Evolutionary conservation across 2,797 vertebrate species (phyloP), one percentile per base, ranked within the genome.

Genomic region (Karalla daura): DNA sequence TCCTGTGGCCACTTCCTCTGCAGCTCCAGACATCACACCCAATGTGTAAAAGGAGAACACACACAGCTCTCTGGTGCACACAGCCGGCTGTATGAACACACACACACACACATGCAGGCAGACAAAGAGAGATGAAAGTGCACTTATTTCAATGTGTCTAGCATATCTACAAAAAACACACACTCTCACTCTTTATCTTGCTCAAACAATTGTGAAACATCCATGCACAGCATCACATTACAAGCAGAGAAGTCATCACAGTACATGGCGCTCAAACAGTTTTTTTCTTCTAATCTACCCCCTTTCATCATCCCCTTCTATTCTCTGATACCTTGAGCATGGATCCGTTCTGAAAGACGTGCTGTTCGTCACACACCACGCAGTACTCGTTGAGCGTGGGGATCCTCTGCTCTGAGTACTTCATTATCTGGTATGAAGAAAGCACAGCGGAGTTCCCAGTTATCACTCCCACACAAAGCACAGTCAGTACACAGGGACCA

Each of bases 31-130:
- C 98, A 99, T 99, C 85, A 99, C 97, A 2, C 97, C 98, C 93
- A 99, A 89, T 0, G 98, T 98, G 93, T 98, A 98, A 91, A 99
- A 99, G 76, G 98, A 99, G 90, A 98, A 99, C 80, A 99, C 98
- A 0, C 98, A 99, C 73, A 99, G 93, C 74, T 99, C 97, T 65
- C 98, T 95, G 33, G 98, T 99, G 90, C 98, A 99, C 54, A 99
- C 98, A 0, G 98, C 97, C 0, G 98, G 98, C 97, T 99, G 54
- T 5, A 35, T 13, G 25, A 62, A 71, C n/a, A 80, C 47, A 73
- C 3, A 33, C 10, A 30, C 59, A 70, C n/a, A 80, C 25, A 47
- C 55, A 49, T 5, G 14, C 3, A 53, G 5, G 95, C 74, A 96
- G 92, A 0, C 93, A 95, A 61, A 94, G 93, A 94, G 35, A 94